phyloP scores from a whole-genome alignment of 2,113 vertebrate genomes.

The Ivindomyrus marchei region DNA sequence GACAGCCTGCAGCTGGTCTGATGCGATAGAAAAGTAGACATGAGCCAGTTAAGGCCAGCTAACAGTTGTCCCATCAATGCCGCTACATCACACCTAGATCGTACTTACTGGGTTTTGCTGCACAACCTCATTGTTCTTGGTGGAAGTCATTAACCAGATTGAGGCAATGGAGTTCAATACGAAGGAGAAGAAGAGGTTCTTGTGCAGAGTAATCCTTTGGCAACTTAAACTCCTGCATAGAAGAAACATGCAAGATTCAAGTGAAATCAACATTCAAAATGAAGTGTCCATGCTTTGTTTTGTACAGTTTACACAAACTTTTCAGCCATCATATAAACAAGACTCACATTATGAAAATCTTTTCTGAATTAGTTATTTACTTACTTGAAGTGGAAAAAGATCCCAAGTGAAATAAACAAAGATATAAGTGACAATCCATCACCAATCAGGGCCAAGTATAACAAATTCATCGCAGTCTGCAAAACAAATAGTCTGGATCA shows the following conservation, averaged over 20 bases:
- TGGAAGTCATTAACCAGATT: conserved; percentile 78
- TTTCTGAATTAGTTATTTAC: conserved; percentile 41
- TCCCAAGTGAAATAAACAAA: conserved; percentile 83
- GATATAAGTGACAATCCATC: conserved; percentile 86
- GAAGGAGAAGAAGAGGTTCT: conserved; percentile 97
- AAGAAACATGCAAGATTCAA: conserved; percentile 8
- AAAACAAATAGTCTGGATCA: conserved; percentile 34
- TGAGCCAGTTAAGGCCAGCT: not conserved
- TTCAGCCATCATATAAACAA: not conserved
- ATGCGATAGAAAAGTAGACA: not conserved
- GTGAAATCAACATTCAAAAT: not conserved
- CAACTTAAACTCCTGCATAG: conserved; percentile 86
- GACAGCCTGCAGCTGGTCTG: conserved; percentile 89
- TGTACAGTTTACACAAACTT: not conserved
- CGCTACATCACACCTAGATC: not conserved
- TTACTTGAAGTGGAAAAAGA: conserved; percentile 98
- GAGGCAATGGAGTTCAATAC: conserved; percentile 91
- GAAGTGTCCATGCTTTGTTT: not conserved
- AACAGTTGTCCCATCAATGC: not conserved
- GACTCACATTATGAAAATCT: not conserved
- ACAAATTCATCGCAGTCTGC: conserved; percentile 89
- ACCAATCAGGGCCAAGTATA: conserved; percentile 92
- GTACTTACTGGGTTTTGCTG: conserved; percentile 84
- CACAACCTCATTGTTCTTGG: conserved; percentile 84
- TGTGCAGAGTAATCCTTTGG: conserved; percentile 96